Evolutionary conservation across 2,888 invertebrate species (phyloP), one percentile per base, ranked within the genome.

Genomic region (Xestobium rufovillosum): DNA sequence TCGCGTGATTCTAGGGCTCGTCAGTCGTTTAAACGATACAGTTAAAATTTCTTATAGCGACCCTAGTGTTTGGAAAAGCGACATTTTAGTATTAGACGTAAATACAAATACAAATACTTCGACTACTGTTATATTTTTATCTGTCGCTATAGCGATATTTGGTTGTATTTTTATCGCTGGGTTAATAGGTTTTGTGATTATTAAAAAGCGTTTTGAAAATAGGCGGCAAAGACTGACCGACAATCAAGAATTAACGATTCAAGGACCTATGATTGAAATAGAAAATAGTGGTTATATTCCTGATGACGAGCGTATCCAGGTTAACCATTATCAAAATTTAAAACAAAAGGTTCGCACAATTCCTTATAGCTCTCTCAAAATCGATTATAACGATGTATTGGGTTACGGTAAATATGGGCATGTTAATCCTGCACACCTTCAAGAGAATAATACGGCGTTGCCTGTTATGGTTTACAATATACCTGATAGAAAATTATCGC

Each of bases 351-450:
- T 89, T 0, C 81, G 83, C 75, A 77, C 76, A 41, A 78, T 81
- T 53, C 81, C 86, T 0, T 72, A 80, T 44, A 83, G 78, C 54
- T 72, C 76, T 31, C 63, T 89, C 43, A 82, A 81, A 27, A 72
- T 87, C 33, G 42, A 37, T 26, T 19, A 34, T 14, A 75, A 76
- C 32, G 73, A 78, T 56, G 66, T 84, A 13, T 67, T 85, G 26
- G 83, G 83, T 0, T 68, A 79, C 6, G 89, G 89, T 14, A 76
- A 76, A 55, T 90, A 81, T 61, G 89, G 89, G 0, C 78, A 80
- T 47, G 79, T 88, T 16, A 79, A 83, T 11, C 77, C 73, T 48
- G 87, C 83, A 0, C 74, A 71, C 36, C 71, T 87, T 1, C 72
- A 75, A 43, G 78, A 77, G 52, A 73, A 78, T 40, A 72, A 73